Base-by-base conservation (phyloP, 2,888 invertebrate species). In the Dryocosmus kuriphilus region DNA sequence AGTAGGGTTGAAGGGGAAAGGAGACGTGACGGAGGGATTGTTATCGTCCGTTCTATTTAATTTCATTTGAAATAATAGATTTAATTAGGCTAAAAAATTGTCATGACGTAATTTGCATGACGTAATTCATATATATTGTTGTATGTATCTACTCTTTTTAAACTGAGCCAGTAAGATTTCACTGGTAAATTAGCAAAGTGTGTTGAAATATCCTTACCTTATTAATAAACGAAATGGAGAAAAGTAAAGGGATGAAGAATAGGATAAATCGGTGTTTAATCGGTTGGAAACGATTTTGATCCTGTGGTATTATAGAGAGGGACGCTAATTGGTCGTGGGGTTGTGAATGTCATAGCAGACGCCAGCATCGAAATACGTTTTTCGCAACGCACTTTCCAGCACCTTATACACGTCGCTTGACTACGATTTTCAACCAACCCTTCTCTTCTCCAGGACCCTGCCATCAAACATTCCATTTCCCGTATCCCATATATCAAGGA, bases 251-350 rank as follows among this genome's bases (percentile, higher is more conserved):
- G 14, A 24, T 57, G 1, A 24, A 24, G 24, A 57, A 24, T 9
- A 1, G 77, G 73, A 79, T 79, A 76, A 81, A 77, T 76, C 79
- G 71, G 74, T 55, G 19, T 24, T 55, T 74, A 57, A 67, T 19
- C 63, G 55, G 3, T 63, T 19, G 24, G 35, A 73, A 62, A 74
- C 55, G 77, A 74, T 76, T 77, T 51, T 55, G 73, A 51, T 67
- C 57, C 77, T 61, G 30, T 51, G 61, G 60, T 27, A 55, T 32
- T 24, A 63, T 32, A 22, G 62, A 75, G 60, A 75, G 76, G 79
- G 80, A 77, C 67, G 76, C 79, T 81, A 81, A 81, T 81, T 79
- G 80, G 76, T 76, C 76, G 65, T 63, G 76, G 76, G 80, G 79
- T 79, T 7, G 11, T 24, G 24, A 57, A 57, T 57, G 22, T 57